These are phyloP conservation scores for Merodon equestris DNA, from an alignment of 2,888 invertebrate species.

Conservation along the genomic window DNA sequence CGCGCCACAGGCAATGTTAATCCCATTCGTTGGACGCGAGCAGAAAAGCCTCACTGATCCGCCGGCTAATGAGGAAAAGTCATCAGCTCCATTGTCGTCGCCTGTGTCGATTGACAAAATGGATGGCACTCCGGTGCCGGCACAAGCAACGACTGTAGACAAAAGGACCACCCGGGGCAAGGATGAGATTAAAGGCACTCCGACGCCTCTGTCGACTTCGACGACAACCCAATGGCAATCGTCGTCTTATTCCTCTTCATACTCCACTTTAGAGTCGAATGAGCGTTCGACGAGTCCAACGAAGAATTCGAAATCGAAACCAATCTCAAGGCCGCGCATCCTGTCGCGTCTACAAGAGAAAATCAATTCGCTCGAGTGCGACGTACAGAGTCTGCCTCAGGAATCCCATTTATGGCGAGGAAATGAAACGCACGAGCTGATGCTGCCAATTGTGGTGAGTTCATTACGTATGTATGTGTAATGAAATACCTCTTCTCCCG, in stretches of 20 bases:
- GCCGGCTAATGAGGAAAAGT: conserved; percentile 50
- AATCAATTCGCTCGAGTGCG: conserved; percentile 83
- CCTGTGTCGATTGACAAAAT: conserved; percentile 22
- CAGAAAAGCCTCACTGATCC: conserved; percentile 28
- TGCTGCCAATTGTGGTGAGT: conserved; percentile 84
- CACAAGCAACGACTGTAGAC: conserved; percentile 15
- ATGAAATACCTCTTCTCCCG: not conserved
- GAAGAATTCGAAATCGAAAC: conserved; percentile 71
- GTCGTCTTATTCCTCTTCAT: not conserved
- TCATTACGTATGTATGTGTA: conserved; percentile 10
- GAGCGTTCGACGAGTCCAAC: conserved; percentile 55
- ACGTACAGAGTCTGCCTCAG: conserved; percentile 83
- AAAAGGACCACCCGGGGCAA: conserved; percentile 19
- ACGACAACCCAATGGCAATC: conserved; percentile 41
- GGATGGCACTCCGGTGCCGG: conserved; percentile 21
- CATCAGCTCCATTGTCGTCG: conserved; percentile 24
- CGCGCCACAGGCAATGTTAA: conserved; percentile 69
- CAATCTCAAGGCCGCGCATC: conserved; percentile 78
- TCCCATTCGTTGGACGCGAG: conserved; percentile 52
- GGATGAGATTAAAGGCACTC: conserved; percentile 63
- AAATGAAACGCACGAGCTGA: conserved; percentile 86
- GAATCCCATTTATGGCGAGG: conserved; percentile 85
- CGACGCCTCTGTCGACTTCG: conserved; percentile 62
- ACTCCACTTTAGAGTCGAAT: conserved; percentile 28
- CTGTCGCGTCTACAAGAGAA: conserved; percentile 82